Percentiles rank a stretch among this genome's conserved stretches.
These are phyloP conservation scores for Falco naumanni DNA, from an alignment of 2,797 vertebrate genomes.

Conservation along the genomic window DNA sequence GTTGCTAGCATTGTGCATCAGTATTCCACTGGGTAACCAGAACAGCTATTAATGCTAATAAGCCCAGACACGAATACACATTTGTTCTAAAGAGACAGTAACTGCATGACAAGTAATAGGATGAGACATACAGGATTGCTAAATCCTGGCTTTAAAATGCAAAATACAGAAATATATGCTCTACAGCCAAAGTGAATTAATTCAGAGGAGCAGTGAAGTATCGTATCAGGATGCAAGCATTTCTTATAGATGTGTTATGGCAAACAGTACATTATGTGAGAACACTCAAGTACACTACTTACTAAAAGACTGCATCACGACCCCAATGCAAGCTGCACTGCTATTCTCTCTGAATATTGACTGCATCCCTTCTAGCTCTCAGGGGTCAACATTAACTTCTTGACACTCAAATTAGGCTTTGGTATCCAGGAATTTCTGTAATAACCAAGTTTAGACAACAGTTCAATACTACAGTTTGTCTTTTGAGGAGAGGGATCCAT, in stretches of 20 bases:
- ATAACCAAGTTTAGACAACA: neutral
- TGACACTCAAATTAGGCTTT: neutral
- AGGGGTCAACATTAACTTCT: neutral
- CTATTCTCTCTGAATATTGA: neutral
- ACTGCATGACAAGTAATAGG: conserved; percentile 42
- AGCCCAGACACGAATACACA: conserved; percentile 30
- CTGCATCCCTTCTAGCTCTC: neutral
- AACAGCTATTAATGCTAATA: conserved; percentile 53
- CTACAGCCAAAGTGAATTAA: conserved; percentile 9
- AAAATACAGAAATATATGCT: conserved; percentile 28
- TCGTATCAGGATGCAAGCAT: neutral
- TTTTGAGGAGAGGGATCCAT: neutral
- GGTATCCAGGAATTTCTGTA: neutral
- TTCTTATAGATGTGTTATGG: neutral
- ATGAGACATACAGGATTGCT: conserved; percentile 11
- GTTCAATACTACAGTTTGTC: neutral
- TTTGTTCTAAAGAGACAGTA: conserved; percentile 43
- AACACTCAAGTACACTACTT: neutral
- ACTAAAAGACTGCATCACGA: neutral
- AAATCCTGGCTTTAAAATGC: conserved; percentile 36
- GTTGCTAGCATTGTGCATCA: conserved; percentile 21
- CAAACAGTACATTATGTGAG: neutral
- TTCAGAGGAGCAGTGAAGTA: conserved; percentile 37
- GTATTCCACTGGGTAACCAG: conserved; percentile 37
- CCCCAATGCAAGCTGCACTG: neutral